Evolutionary conservation across 1,140 invertebrate genomes (phyloP).

Genomic region (Drosophila simulans): DNA sequence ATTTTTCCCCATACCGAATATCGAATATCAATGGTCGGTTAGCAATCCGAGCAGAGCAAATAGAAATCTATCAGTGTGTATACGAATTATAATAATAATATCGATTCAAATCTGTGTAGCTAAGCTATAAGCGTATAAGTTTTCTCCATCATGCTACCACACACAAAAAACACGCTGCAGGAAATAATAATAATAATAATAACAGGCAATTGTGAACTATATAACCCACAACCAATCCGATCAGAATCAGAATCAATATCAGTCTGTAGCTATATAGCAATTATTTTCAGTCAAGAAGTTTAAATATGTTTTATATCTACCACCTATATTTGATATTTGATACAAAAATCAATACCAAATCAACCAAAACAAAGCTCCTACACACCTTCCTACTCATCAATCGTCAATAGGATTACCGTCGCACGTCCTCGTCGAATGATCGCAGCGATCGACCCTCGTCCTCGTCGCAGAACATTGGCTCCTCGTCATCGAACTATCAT

Average conservation of each 20-base stretch:
- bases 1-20: slow-evolving; percentile 46
- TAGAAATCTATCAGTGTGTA: slow-evolving; percentile 48
- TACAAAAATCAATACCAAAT: slow-evolving; percentile 58
- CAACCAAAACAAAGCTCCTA: slow-evolving; percentile 73
- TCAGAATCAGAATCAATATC: slow-evolving; percentile 40
- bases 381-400: slow-evolving; percentile 83
- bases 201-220: slow-evolving; percentile 60
- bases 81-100: slow-evolving; percentile 21
- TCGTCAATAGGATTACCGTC: slow-evolving; percentile 83
- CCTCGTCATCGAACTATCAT: slow-evolving; percentile 74
- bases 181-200: slow-evolving; percentile 52
- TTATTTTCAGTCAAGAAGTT: slow-evolving; percentile 61
- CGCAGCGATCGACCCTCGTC: slow-evolving; percentile 78
- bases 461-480: slow-evolving; percentile 71
- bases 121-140: slow-evolving; percentile 55
- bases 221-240: slow-evolving; percentile 52
- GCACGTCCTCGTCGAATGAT: slow-evolving; percentile 74
- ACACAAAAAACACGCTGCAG: slow-evolving; percentile 69
- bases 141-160: slow-evolving; percentile 69
- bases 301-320: slow-evolving; percentile 61
- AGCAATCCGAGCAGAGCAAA: slow-evolving; percentile 44
- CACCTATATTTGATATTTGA: slow-evolving; percentile 62
- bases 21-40: slow-evolving; percentile 20
- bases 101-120: slow-evolving; percentile 56
- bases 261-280: slow-evolving; percentile 59